Conservation (phyloP, 2,797 vertebrate species). For the Tenualosa ilisha region DNA sequence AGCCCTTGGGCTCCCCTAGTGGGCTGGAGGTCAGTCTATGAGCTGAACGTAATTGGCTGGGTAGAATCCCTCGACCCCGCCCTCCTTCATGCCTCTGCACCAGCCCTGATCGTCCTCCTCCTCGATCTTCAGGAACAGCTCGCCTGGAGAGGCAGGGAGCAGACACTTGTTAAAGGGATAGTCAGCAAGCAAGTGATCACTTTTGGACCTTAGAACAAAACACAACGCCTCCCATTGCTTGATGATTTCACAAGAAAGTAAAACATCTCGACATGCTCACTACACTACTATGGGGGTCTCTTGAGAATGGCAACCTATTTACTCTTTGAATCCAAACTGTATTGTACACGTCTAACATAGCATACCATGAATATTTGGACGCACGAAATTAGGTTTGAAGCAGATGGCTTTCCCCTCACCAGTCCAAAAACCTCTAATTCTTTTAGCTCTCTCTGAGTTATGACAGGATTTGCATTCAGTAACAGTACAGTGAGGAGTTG, state of each 20-base stretch:
- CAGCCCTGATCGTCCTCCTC: slow-evolving; percentile 82
- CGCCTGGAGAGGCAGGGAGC: slow-evolving; percentile 58
- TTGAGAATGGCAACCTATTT: neutral
- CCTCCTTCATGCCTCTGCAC: slow-evolving; percentile 74
- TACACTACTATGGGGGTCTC: neutral
- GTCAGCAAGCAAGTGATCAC: neutral
- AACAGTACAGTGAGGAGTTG: neutral
- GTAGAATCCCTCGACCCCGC: slow-evolving; percentile 75
- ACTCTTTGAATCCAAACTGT: neutral
- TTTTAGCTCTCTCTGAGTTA: neutral
- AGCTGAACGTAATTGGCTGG: slow-evolving; percentile 75
- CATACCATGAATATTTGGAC: neutral
- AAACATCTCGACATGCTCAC: neutral
- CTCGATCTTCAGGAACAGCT: slow-evolving; percentile 78
- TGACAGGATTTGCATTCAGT: neutral
- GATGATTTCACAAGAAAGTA: neutral
- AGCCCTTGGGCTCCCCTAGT: slow-evolving; percentile 8
- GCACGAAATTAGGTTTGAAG: neutral
- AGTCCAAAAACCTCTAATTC: neutral
- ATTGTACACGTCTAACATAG: neutral
- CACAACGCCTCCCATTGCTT: neutral
- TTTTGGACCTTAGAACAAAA: too few relatives aligned
- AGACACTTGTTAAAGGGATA: neutral
- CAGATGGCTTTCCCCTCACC: neutral
- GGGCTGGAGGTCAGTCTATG: slow-evolving; percentile 58